These are phyloP conservation scores for Cyprinodon diabolis DNA, from an alignment of 2,797 vertebrate genomes.

Conservation along the genomic window DNA sequence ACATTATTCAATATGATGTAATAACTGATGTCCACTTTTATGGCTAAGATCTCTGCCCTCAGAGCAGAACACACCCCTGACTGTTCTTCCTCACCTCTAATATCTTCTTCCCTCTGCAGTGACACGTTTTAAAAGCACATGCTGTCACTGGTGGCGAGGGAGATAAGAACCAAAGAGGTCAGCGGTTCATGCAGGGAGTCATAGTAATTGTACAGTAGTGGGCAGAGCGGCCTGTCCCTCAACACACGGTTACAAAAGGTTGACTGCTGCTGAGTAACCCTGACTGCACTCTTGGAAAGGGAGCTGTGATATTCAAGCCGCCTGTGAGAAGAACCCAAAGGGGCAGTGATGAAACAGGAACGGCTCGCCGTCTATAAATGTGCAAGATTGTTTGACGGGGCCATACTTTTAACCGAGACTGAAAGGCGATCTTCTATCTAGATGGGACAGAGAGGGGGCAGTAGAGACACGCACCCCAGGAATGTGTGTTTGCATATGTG, in stretches of 20 bases:
- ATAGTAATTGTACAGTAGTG: slow-evolving; percentile 22
- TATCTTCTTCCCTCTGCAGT: slow-evolving; percentile 5
- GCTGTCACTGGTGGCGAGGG: slow-evolving; percentile 22
- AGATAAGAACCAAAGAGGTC: slow-evolving; percentile 29
- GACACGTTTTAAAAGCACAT: slow-evolving; percentile 21
- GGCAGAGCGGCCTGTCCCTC: slow-evolving; percentile 26
- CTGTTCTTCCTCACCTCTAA: slow-evolving; percentile 7
- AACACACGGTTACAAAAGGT: slow-evolving; percentile 52
- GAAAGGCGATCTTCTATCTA: slow-evolving; percentile 61
- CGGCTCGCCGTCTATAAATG: slow-evolving; percentile 32
- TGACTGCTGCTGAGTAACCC: slow-evolving; percentile 70
- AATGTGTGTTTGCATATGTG: slow-evolving; percentile 41
- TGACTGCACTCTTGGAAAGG: slow-evolving; percentile 18
- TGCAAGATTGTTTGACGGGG: slow-evolving; percentile 45
- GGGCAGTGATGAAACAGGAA: slow-evolving; percentile 49
- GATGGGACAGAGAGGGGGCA: slow-evolving; percentile 17
- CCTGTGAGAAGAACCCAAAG: slow-evolving; percentile 29
- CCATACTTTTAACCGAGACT: slow-evolving; percentile 49
- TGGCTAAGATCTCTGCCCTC: slow-evolving; percentile 17
- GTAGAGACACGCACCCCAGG: slow-evolving; percentile 28
- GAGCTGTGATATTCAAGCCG: slow-evolving; percentile 59
- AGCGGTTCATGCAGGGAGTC: slow-evolving; percentile 17
- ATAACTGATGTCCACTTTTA: slow-evolving; percentile 13
- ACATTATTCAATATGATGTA: slow-evolving; percentile 24
- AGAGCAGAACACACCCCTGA: slow-evolving; percentile 39